phyloP scores from a whole-genome alignment of 1,140 invertebrate genomes.

The Aphelinus atriplicis region DNA sequence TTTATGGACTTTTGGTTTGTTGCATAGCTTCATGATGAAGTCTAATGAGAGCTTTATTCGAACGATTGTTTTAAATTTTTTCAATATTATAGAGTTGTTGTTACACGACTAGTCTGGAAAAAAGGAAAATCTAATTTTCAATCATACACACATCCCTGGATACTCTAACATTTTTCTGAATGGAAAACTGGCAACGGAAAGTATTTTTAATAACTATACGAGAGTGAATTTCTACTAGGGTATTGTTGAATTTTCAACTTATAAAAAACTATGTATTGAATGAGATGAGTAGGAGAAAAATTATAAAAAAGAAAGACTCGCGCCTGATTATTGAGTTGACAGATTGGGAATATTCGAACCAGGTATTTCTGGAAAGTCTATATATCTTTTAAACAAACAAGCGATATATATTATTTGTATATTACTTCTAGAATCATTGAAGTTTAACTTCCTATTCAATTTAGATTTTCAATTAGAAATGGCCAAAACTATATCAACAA shows the following conservation, averaged over 20 bases:
- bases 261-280: background rate
- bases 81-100: too few relatives aligned
- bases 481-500: conserved; percentile 34
- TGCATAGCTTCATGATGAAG: too few relatives aligned
- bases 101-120: too few relatives aligned
- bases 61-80: too few relatives aligned
- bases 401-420: conserved; percentile 30
- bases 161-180: too few relatives aligned
- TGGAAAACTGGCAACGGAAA: too few relatives aligned
- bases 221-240: conserved; percentile 19
- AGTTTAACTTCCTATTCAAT: background rate
- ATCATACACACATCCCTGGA: too few relatives aligned
- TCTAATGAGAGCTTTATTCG: too few relatives aligned
- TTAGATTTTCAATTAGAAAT: conserved; percentile 21
- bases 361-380: conserved; percentile 11
- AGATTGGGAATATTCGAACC: background rate
- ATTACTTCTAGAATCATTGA: conserved; percentile 12
- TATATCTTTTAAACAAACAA: conserved; percentile 17
- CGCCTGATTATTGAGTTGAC: background rate
- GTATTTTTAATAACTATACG: background rate
- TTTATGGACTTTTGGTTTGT: too few relatives aligned
- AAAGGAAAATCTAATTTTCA: too few relatives aligned
- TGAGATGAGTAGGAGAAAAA: background rate
- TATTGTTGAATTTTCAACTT: background rate
- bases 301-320: conserved; percentile 4